Percentiles rank a stretch among this genome's conserved stretches.
These are phyloP conservation scores for Helogale parvula DNA, from an alignment of 2,113 vertebrate genomes.

Conservation along the genomic window DNA sequence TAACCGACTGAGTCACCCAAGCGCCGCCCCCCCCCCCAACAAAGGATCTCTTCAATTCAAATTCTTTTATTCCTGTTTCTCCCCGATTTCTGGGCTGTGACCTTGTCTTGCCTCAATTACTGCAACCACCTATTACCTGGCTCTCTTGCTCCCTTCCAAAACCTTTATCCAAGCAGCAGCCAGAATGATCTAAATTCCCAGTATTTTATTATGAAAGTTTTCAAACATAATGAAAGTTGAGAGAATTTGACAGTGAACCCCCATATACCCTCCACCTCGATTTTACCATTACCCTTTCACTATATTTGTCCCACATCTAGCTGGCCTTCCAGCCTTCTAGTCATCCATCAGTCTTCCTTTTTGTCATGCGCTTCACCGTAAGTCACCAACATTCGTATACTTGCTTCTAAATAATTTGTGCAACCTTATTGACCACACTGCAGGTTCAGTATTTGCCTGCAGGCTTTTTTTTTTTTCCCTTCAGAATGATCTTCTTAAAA, in stretches of 20 bases:
- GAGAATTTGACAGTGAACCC: not conserved
- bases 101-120: not conserved
- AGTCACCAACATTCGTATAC: not conserved
- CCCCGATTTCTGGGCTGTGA: not conserved
- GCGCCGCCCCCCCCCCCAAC: too few relatives aligned
- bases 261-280: not conserved
- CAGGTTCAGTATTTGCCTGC: not conserved
- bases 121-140: not conserved
- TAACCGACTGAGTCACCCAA: too few relatives aligned
- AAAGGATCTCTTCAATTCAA: not conserved
- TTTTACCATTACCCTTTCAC: not conserved
- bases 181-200: not conserved
- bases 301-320: not conserved
- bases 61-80: not conserved
- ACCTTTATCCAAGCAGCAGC: not conserved
- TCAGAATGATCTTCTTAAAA: not conserved
- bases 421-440: not conserved
- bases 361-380: not conserved
- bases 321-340: too few relatives aligned
- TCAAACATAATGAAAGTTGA: not conserved
- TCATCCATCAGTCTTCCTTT: not conserved
- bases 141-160: not conserved
- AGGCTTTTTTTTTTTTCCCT: not conserved
- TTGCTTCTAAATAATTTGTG: not conserved
- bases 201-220: not conserved